Base-by-base conservation (phyloP, 2,113 vertebrate genomes). In the Nibea coibor region DNA sequence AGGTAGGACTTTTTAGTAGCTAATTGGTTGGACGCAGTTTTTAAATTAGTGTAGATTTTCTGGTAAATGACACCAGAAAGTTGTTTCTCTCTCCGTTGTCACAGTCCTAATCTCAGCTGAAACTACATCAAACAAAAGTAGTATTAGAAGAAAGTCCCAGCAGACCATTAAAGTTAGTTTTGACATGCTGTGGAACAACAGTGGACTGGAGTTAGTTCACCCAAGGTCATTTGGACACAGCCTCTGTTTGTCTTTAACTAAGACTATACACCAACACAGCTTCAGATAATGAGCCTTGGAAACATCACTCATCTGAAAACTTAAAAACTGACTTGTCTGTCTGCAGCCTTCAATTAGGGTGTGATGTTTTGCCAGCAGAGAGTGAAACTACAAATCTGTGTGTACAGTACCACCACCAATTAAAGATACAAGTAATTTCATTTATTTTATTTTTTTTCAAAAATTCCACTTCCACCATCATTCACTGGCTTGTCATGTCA, bases 221-320 rank as follows among this genome's bases (percentile, higher is more conserved):
- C 17, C 20, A 22, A 63, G 39, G 57, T 73, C 53, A 48, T 59
- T 78, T 86, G 64, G 57, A 57, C 57, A 48, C 14, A 42, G 26
- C 28, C n/a, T 61, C 61, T 39, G 57, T 50, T 39, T 64, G 28
- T 42, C 73, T 81, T 64, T 70, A 74, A 72, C 69, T 48, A 56
- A 73, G 31, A 53, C 39, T 11, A 58, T 7, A 61, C 51, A 58
- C n/a, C n/a, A n/a, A n/a, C n/a, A n/a, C 28, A 66, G 68, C 10
- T 76, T 72, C 54, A 71, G 20, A 87, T 85, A 85, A 78, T 75
- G 72, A 86, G 71, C 57, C 61, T 53, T 48, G 15, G 76, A 75
- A 50, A 75, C 59, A 68, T 76, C 50, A 63, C 56, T 86, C 61
- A 79, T 75, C 24, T 62, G 47, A 63, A 76, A 72, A 81, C 69